Percentiles rank a stretch among this genome's conserved stretches.
These are phyloP conservation scores for Spatulosminthurus flaviceps DNA, from an alignment of 2,888 invertebrate species.

Conservation along the genomic window DNA sequence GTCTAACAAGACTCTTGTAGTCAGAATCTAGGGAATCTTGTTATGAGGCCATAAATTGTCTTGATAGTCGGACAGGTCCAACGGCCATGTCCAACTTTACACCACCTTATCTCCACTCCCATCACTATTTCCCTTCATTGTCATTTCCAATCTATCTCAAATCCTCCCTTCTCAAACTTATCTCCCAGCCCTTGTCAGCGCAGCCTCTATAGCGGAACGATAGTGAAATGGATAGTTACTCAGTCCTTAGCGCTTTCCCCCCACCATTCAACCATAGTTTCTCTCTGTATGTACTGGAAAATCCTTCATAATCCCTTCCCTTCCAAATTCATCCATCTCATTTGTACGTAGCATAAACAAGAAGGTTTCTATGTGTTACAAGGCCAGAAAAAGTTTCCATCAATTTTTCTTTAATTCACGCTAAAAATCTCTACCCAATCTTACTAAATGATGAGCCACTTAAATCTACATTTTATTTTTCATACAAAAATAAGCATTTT, in stretches of 20 bases:
- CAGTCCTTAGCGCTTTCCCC: neutral
- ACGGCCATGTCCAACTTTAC: conserved; percentile 23
- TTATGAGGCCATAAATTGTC: conserved; percentile 25
- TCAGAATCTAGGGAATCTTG: conserved; percentile 10
- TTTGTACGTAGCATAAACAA: no score
- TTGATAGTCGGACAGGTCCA: conserved; percentile 1
- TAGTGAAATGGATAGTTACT: neutral
- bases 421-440: no score
- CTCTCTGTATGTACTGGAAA: no score
- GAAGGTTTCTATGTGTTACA: no score
- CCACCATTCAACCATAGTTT: neutral
- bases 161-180: neutral
- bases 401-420: no score
- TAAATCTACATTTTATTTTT: no score
- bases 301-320: no score
- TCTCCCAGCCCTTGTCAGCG: neutral
- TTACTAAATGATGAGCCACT: no score
- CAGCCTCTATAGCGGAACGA: neutral
- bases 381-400: no score
- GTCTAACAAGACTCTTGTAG: neutral
- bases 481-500: no score
- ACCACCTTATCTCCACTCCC: conserved; percentile 11
- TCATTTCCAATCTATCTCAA: conserved; percentile 11
- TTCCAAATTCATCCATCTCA: no score
- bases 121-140: conserved; percentile 14